A percentile compares a stretch with the other conserved stretches of the same genome.
These are phyloP conservation scores for Cryptus armator DNA, from an alignment of 2,888 invertebrate species.

Conservation along the genomic window DNA sequence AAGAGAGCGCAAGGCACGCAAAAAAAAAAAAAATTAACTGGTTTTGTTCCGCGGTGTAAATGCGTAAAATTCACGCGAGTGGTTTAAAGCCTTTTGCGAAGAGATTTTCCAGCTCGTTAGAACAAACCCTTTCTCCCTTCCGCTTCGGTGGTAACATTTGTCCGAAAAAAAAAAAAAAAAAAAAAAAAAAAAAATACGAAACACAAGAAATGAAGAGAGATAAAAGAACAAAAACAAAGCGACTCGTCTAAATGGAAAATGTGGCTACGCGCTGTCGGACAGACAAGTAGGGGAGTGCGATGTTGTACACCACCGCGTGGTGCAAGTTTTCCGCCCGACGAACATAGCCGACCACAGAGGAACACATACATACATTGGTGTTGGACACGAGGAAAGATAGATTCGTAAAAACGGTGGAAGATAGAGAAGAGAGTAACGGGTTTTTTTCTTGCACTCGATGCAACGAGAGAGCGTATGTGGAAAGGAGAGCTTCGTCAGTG, in stretches of 20 bases:
- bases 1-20: too few relatives aligned
- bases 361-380: not conserved
- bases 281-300: not conserved
- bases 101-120: slow-evolving; percentile 55
- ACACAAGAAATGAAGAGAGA: slow-evolving; percentile 18
- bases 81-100: slow-evolving; percentile 6
- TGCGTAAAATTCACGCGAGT: not conserved
- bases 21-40: not conserved
- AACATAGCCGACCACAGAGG: slow-evolving; percentile 47
- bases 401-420: slow-evolving; percentile 2
- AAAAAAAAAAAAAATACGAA: not conserved
- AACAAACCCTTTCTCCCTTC: slow-evolving; percentile 15
- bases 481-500: slow-evolving; percentile 10
- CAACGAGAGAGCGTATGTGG: slow-evolving; percentile 11
- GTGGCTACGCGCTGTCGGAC: slow-evolving; percentile 32
- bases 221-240: slow-evolving; percentile 42
- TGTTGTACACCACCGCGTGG: slow-evolving; percentile 15
- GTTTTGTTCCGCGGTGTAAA: not conserved
- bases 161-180: slow-evolving; percentile 16
- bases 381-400: slow-evolving; percentile 31
- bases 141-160: not conserved
- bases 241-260: slow-evolving; percentile 56
- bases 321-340: slow-evolving; percentile 63
- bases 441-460: slow-evolving; percentile 16
- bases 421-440: slow-evolving; percentile 10